These are phyloP conservation scores for Willowsia nigromaculata DNA, from an alignment of 2,888 invertebrate species.

Conservation along the genomic window DNA sequence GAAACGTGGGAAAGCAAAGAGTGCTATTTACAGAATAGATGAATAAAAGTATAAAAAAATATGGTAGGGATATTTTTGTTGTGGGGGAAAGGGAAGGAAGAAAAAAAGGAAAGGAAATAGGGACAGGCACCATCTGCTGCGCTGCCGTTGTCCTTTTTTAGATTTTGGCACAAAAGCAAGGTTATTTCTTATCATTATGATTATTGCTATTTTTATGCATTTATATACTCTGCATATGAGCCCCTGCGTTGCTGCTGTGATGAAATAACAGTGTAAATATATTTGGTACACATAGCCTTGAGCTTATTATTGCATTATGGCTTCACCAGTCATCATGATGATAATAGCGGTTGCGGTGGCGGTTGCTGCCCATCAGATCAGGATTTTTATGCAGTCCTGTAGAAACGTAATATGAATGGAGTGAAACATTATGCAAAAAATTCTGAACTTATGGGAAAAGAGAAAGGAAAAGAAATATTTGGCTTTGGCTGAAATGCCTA, in stretches of 20 bases:
- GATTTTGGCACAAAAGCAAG: constrained; percentile 25
- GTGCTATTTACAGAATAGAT: not conserved
- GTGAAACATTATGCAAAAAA: not conserved
- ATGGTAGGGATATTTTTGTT: not conserved
- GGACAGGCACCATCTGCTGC: constrained; percentile 31
- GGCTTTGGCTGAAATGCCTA: not conserved
- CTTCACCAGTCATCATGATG: not conserved
- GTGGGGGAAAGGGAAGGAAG: not conserved
- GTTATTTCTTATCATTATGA: constrained; percentile 49
- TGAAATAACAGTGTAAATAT: constrained; percentile 8
- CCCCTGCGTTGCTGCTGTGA: not conserved
- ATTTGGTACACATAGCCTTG: constrained; percentile 10
- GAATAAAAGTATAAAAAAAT: not conserved
- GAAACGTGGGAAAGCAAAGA: not conserved
- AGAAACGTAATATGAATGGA: not conserved
- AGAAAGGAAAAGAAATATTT: not conserved
- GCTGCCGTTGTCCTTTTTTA: not conserved
- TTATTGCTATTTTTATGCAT: constrained; percentile 46
- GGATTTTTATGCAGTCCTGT: not conserved
- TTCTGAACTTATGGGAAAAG: not conserved
- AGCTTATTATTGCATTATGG: constrained; percentile 34
- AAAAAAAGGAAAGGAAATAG: not conserved
- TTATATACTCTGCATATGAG: constrained; percentile 26
- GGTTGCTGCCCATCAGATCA: not conserved
- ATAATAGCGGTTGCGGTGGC: not conserved